Percentiles rank a stretch among this genome's conserved stretches.
Evolutionary conservation across 2,888 invertebrate species (phyloP).

Genomic region (Diarsia dahlii): DNA sequence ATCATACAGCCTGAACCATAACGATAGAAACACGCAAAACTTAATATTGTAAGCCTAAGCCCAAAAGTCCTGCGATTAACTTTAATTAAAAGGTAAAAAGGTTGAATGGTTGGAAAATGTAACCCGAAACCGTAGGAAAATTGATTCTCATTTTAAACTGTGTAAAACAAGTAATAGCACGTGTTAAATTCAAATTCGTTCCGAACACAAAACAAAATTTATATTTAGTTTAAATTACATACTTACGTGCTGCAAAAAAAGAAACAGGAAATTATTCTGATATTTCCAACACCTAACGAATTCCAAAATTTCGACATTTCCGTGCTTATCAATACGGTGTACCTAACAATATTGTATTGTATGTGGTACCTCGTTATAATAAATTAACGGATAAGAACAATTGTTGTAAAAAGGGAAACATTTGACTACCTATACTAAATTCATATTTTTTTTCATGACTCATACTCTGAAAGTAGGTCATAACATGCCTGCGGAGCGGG

Average conservation of each 20-base stretch:
- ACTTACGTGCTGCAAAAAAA: background rate
- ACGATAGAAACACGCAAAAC: background rate
- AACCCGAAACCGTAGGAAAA: background rate
- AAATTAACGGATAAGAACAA: background rate
- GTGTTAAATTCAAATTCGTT: constrained; percentile 2
- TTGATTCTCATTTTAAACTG: background rate
- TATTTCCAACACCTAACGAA: background rate
- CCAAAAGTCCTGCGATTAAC: background rate
- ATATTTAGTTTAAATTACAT: background rate
- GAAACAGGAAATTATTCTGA: constrained; percentile 9
- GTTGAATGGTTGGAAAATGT: background rate
- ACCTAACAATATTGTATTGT: background rate
- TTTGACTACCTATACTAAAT: background rate
- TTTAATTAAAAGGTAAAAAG: background rate
- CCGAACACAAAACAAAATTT: background rate
- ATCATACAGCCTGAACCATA: background rate
- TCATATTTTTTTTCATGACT: too few relatives aligned
- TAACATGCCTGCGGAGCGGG: too few relatives aligned
- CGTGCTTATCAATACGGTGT: background rate
- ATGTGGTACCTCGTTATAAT: background rate
- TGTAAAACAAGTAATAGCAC: background rate
- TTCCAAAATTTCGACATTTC: background rate
- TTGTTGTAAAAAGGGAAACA: background rate
- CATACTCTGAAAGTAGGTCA: too few relatives aligned
- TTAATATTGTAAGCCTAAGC: background rate